A percentile compares a stretch with the other conserved stretches of the same genome.
Evolutionary conservation across 2,888 invertebrate species (phyloP).

Genomic region (Caenorhabditis imperialis): DNA sequence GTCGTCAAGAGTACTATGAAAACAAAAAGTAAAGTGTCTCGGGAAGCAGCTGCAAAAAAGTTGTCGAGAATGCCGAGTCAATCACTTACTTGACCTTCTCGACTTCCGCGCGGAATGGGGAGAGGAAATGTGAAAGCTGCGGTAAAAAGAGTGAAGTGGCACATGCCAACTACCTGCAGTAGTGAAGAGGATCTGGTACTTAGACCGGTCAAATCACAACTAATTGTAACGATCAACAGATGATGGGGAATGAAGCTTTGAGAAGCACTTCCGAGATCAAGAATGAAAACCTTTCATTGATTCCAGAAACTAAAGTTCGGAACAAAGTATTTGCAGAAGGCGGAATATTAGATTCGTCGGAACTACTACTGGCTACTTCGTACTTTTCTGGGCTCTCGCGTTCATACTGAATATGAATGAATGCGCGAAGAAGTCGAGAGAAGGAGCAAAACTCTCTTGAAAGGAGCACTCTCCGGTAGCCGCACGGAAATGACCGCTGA

Average conservation of each 20-base stretch:
- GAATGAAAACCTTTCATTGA: no score
- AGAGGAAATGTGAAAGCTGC: constrained; percentile 20
- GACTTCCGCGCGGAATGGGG: not conserved
- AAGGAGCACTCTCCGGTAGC: not conserved
- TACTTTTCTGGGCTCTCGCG: no score
- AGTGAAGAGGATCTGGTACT: constrained; percentile 15
- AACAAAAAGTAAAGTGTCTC: constrained; percentile 20
- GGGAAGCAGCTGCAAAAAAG: constrained; percentile 3
- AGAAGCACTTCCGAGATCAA: no score
- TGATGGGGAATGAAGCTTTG: no score
- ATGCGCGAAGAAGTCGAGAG: constrained; percentile 14
- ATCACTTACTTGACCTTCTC: constrained; percentile 47
- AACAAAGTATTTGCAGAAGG: no score
- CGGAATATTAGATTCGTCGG: no score
- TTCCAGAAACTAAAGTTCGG: constrained; percentile 8
- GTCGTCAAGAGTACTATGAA: constrained; percentile 12
- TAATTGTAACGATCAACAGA: constrained; percentile 6
- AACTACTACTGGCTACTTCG: not conserved
- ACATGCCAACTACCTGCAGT: constrained; percentile 5
- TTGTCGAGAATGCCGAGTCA: constrained; percentile 23
- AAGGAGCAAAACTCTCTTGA: not conserved
- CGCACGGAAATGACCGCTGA: constrained; percentile 7
- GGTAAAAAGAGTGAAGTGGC: constrained; percentile 23
- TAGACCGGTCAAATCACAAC: constrained; percentile 6
- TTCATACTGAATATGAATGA: constrained; percentile 14